A percentile compares a stretch with the other conserved stretches of the same genome.
Conservation (phyloP, 2,888 invertebrate species). For the Stenotaenia linearis region DNA sequence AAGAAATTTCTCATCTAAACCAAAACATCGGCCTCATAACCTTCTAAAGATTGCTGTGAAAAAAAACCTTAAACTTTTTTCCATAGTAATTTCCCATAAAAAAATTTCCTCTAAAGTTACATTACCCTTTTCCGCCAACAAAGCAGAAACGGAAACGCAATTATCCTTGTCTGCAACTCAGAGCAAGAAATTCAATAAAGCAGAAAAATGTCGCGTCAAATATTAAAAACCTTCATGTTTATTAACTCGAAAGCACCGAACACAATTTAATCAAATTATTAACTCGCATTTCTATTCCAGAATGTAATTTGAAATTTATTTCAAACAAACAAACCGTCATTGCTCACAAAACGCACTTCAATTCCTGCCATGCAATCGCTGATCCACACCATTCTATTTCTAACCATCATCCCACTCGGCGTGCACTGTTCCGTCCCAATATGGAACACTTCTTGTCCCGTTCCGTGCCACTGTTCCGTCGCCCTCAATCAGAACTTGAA, state of each 20-base stretch:
- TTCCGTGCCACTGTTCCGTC: background rate
- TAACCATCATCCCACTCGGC: background rate
- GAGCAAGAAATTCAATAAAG: background rate
- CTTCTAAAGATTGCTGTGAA: too few relatives aligned
- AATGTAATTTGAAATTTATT: background rate
- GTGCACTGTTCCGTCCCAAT: background rate
- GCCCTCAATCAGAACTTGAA: background rate
- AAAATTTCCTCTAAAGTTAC: background rate
- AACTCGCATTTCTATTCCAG: background rate
- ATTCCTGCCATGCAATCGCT: background rate
- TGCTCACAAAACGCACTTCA: background rate
- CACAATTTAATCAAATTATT: background rate
- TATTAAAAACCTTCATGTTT: too few relatives aligned
- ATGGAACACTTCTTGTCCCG: constrained; percentile 10
- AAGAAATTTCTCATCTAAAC: too few relatives aligned
- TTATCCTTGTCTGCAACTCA: background rate
- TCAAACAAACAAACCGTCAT: background rate
- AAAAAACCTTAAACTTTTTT: too few relatives aligned
- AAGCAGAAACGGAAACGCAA: background rate
- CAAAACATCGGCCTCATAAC: too few relatives aligned
- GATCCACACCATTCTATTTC: background rate
- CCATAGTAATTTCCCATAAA: background rate
- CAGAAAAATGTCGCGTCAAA: too few relatives aligned
- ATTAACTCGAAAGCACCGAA: background rate
- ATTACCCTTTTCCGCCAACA: background rate